Percentiles rank a stretch among this genome's conserved stretches.
phyloP scores from a whole-genome alignment of 2,113 vertebrate genomes.

The Hypomesus transpacificus region DNA sequence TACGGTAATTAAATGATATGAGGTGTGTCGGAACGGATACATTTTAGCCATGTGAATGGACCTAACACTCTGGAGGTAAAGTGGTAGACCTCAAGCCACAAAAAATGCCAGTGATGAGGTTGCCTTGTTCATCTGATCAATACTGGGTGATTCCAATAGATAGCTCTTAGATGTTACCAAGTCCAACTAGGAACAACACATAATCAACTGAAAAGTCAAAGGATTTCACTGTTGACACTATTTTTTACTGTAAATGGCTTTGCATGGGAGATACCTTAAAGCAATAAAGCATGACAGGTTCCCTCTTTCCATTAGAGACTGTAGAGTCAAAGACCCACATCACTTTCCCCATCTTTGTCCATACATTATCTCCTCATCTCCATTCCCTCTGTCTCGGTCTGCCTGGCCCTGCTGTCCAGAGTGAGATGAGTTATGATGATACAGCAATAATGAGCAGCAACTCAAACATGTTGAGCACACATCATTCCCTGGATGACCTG shows the following conservation, averaged over 20 bases:
- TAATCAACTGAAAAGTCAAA: neutral
- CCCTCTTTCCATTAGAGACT: neutral
- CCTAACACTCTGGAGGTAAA: constrained; percentile 42
- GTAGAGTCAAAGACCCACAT: neutral
- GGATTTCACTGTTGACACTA: neutral
- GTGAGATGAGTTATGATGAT: constrained; percentile 31
- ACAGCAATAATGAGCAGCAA: constrained; percentile 44
- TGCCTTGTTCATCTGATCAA: constrained; percentile 33
- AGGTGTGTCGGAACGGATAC: constrained; percentile 30
- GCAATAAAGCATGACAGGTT: neutral
- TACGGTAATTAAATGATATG: constrained; percentile 22
- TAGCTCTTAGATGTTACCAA: neutral
- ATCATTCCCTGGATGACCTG: constrained; percentile 2
- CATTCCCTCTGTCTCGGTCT: too few relatives aligned
- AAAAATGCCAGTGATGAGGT: constrained; percentile 42
- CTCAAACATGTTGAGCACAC: constrained; percentile 37
- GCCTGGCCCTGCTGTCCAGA: too few relatives aligned
- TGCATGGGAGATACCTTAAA: neutral
- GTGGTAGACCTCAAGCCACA: constrained; percentile 33
- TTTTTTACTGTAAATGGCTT: neutral
- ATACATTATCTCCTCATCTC: neutral
- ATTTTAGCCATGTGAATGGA: constrained; percentile 36
- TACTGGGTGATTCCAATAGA: constrained; percentile 20
- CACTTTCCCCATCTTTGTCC: neutral
- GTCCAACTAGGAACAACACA: neutral